Base-by-base conservation (phyloP, 2,113 vertebrate genomes). In the Notothenia coriiceps region DNA sequence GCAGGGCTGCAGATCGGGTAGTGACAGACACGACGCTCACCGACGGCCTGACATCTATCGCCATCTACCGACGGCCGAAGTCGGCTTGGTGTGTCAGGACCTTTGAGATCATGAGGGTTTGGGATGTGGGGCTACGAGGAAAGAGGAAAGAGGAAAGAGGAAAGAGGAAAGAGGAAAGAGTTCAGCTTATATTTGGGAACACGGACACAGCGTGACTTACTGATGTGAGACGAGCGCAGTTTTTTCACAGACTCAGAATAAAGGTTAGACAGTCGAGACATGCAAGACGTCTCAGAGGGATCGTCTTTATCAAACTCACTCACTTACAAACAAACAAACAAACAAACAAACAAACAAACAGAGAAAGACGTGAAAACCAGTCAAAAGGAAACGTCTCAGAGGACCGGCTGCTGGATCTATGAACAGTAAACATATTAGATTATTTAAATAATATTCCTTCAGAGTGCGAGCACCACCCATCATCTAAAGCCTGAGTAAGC, bases 181-280 rank as follows among this genome's bases (percentile, higher is more conserved):
- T 55, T 77, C 75, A 52, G 2, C 25, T 29, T 29, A 29, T 29
- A 29, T 29, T 29, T 4, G 29, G 35, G 35, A 7, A 40, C 35
- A 40, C 5, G 5, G 75, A 83, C 75, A 79, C 85, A 87, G 92
- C 84, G 89, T 91, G 88, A 98, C 97, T 99, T 98, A 98, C 97
- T 95, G 94, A 97, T 90, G 91, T 96, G 94, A 94, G 96, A 97
- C 83, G 95, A 94, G 88, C 88, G 95, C 68, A 96, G 96, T 80
- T 96, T 98, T 97, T 97, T 97, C 96, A 98, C 90, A 96, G 96
- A 97, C 91, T 97, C 95, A 95, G 88, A 84, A 94, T 92, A 96
- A 87, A 95, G 89, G 91, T 68, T 90, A 94, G 94, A 94, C 82
- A 96, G 90, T 86, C 93, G 89, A 76, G 93, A 93, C 94, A 95